These are phyloP conservation scores for Hylaeus anthracinus DNA, from an alignment of 1,140 invertebrate species.

Conservation along the genomic window DNA sequence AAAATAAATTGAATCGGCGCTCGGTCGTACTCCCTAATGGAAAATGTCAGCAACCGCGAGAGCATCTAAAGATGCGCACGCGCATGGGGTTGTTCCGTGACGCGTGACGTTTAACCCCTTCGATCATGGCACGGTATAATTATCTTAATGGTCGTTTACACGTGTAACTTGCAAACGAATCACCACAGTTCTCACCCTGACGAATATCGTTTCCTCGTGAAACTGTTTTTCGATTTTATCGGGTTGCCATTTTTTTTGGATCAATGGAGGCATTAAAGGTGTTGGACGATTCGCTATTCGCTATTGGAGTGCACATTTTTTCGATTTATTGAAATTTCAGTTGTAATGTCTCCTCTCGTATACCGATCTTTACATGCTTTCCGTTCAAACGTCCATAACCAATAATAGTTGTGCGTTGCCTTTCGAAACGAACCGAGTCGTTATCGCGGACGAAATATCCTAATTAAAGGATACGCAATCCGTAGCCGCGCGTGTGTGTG, in stretches of 20 bases:
- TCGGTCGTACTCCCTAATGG: not conserved
- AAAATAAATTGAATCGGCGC: slow-evolving; percentile 60
- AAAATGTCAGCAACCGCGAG: not conserved
- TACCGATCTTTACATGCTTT: slow-evolving; percentile 2
- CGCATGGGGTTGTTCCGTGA: slow-evolving; percentile 17
- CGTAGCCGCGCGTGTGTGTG: too few species aligned
- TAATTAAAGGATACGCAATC: not conserved
- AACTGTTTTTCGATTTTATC: too few species aligned
- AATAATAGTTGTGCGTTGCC: too few species aligned
- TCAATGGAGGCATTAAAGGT: slow-evolving; percentile 19
- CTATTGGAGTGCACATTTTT: not conserved
- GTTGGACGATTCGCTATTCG: not conserved
- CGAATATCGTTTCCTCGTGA: not conserved
- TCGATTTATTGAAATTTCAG: slow-evolving; percentile 31
- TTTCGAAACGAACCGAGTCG: too few species aligned
- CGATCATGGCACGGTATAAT: slow-evolving; percentile 23
- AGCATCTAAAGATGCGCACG: not conserved
- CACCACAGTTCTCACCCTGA: not conserved
- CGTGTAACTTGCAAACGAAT: slow-evolving; percentile 33
- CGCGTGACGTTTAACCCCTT: slow-evolving; percentile 24
- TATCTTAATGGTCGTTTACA: slow-evolving; percentile 48
- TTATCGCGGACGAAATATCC: too few species aligned
- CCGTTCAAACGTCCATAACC: not conserved
- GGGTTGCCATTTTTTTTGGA: not conserved
- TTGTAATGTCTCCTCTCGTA: not conserved